These are phyloP conservation scores for Agelastica alni DNA, from an alignment of 2,888 invertebrate genomes.

Conservation along the genomic window DNA sequence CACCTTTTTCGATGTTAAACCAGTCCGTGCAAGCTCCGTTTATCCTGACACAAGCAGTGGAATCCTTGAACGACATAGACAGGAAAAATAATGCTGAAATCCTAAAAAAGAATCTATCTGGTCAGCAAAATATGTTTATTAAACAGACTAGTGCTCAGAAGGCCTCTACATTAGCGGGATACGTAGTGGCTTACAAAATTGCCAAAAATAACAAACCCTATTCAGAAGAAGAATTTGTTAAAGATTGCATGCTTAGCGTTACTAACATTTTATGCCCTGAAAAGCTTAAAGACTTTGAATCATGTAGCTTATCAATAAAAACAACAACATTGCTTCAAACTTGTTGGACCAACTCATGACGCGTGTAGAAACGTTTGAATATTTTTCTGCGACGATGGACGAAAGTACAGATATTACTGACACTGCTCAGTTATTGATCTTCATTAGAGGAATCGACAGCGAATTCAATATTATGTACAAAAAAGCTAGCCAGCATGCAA, in stretches of 20 bases:
- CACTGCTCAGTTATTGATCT: slow-evolving; percentile 17
- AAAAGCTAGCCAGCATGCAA: not conserved
- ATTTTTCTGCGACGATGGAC: slow-evolving; percentile 27
- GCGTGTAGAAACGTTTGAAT: not conserved
- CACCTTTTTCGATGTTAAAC: too few species aligned
- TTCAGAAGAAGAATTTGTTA: not conserved
- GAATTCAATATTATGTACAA: not conserved
- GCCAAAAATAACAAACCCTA: not conserved
- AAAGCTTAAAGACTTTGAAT: not conserved
- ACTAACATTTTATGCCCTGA: not conserved
- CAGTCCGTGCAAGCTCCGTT: too few species aligned
- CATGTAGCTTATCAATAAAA: not conserved
- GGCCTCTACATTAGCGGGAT: not conserved
- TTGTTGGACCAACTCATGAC: not conserved
- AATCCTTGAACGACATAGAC: too few species aligned
- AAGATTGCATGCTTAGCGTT: not conserved
- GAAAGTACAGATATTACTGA: slow-evolving; percentile 34
- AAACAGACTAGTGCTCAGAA: not conserved
- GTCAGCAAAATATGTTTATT: not conserved
- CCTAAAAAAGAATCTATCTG: not conserved
- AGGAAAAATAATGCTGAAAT: not conserved
- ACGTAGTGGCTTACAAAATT: not conserved
- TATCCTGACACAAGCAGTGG: too few species aligned
- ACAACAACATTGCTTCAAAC: not conserved
- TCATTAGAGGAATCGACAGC: slow-evolving; percentile 13